These are phyloP conservation scores for Cantharis flavilabris DNA, from an alignment of 2,888 invertebrate genomes.

Conservation along the genomic window DNA sequence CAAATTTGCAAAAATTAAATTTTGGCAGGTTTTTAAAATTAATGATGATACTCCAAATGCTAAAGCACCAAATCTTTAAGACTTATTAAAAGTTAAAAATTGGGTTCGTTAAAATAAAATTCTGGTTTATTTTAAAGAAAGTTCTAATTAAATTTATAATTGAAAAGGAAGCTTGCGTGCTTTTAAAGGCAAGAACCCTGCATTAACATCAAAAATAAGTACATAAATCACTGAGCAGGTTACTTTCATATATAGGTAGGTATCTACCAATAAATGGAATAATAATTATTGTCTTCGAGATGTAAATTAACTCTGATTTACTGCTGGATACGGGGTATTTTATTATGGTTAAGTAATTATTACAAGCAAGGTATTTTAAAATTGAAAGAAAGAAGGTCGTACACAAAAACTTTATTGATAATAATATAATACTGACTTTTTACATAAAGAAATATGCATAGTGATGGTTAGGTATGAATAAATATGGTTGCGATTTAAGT, in stretches of 20 bases:
- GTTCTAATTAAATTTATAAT: neutral
- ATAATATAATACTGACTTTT: neutral
- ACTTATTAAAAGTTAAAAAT: neutral
- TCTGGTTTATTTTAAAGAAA: neutral
- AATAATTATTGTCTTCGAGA: neutral
- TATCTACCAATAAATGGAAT: neutral
- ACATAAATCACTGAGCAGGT: neutral
- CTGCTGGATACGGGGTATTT: neutral
- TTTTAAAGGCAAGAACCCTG: neutral
- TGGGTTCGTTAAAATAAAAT: neutral
- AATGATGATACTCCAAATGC: too few species aligned
- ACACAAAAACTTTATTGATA: neutral
- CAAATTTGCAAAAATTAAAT: too few species aligned
- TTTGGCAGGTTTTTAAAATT: too few species aligned
- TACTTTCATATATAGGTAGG: neutral
- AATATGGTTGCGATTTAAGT: constrained; percentile 24
- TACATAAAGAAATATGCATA: constrained; percentile 2
- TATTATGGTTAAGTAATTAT: neutral
- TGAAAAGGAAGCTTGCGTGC: neutral
- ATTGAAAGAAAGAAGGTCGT: neutral
- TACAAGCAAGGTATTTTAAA: neutral
- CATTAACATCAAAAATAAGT: neutral
- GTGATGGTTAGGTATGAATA: constrained; percentile 25
- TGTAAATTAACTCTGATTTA: neutral
- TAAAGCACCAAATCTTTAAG: neutral